Percentiles rank a stretch among this genome's conserved stretches.
Evolutionary conservation across 2,797 vertebrate genomes (phyloP).

Genomic region (Otolemur crassicaudatus): DNA sequence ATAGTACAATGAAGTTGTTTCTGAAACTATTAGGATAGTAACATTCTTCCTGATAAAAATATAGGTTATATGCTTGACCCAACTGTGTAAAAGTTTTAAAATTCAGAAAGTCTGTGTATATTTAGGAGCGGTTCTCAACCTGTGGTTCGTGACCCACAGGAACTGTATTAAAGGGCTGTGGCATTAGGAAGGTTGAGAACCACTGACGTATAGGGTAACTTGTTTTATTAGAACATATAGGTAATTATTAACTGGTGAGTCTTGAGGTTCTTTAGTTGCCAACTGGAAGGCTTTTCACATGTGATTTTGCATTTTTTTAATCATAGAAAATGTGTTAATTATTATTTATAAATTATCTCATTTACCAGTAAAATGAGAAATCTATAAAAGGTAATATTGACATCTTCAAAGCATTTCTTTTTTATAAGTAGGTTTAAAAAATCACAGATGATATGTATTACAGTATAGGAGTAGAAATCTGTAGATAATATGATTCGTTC

Average conservation of each 20-base stretch:
- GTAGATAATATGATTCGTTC: background rate
- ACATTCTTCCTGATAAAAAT: slow-evolving; percentile 2
- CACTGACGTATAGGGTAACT: background rate
- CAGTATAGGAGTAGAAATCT: slow-evolving; percentile 71
- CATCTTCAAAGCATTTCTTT: slow-evolving; percentile 10
- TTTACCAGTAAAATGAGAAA: slow-evolving; percentile 43
- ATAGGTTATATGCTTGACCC: slow-evolving; percentile 43
- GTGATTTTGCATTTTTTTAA: slow-evolving; percentile 44
- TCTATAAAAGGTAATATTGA: slow-evolving; percentile 25
- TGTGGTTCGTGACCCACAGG: too few species aligned
- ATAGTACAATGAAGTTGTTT: background rate
- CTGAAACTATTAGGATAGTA: slow-evolving; percentile 40
- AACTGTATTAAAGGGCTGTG: too few species aligned
- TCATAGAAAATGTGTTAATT: slow-evolving; percentile 8
- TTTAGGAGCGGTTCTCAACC: background rate
- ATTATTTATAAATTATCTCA: background rate
- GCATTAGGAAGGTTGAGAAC: too few species aligned
- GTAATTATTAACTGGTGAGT: slow-evolving; percentile 41
- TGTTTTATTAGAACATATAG: slow-evolving; percentile 37
- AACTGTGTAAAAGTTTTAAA: slow-evolving; percentile 58
- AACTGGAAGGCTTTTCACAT: slow-evolving; percentile 15
- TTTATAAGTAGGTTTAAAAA: slow-evolving; percentile 32
- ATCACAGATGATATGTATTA: background rate
- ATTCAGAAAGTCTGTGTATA: background rate
- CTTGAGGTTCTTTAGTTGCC: slow-evolving; percentile 36